phyloP scores from a whole-genome alignment of 2,888 invertebrate genomes.

The Dastarcus helophoroides region DNA sequence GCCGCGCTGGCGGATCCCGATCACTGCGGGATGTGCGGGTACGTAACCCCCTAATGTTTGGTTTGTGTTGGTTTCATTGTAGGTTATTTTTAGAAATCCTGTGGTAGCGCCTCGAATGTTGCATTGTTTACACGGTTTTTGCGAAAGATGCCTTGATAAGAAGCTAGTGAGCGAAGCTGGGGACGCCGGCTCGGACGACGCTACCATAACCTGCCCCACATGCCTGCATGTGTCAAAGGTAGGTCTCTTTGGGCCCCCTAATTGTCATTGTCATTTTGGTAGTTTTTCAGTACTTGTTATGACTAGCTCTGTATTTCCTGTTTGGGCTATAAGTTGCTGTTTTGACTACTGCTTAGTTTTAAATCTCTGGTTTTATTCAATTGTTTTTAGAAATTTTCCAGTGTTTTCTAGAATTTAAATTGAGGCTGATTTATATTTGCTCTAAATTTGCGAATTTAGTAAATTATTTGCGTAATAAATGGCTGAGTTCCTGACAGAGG shows the following conservation, averaged over 20 bases:
- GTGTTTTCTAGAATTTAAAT: too few relatives aligned
- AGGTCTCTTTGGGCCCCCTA: conserved; percentile 18
- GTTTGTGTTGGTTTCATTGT: neutral
- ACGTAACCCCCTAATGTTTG: conserved; percentile 15
- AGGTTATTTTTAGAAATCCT: conserved; percentile 44
- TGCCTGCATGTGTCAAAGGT: conserved; percentile 82
- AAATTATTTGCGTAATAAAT: too few relatives aligned
- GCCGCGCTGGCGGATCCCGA: conserved; percentile 36
- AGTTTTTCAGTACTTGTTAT: too few relatives aligned
- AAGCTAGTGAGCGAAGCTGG: conserved; percentile 60
- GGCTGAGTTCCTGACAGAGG: too few relatives aligned
- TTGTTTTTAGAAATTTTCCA: too few relatives aligned
- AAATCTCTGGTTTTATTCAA: too few relatives aligned
- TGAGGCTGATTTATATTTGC: too few relatives aligned
- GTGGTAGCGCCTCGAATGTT: conserved; percentile 76
- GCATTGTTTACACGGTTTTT: conserved; percentile 90
- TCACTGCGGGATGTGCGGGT: conserved; percentile 37
- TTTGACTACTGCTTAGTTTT: too few relatives aligned
- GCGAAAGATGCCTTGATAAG: conserved; percentile 82
- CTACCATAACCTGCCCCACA: conserved; percentile 60
- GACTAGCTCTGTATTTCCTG: too few relatives aligned
- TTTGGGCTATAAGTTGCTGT: too few relatives aligned
- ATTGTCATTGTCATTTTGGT: conserved; percentile 1
- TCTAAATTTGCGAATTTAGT: too few relatives aligned
- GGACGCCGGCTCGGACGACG: conserved; percentile 51